phyloP scores from a whole-genome alignment of 2,888 invertebrate genomes.

The Hemistola chrysoprasaria region DNA sequence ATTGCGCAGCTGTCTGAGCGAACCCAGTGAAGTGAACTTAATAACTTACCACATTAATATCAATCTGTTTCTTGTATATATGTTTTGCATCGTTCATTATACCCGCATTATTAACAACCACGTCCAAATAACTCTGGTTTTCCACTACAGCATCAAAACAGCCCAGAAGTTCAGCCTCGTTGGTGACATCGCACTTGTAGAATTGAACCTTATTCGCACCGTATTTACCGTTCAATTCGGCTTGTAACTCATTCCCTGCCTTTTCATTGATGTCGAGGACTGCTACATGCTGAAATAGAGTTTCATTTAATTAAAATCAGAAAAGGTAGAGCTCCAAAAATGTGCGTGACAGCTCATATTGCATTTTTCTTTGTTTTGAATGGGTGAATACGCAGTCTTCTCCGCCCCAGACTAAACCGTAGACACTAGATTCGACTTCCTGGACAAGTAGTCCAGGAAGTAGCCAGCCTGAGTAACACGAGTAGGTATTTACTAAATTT shows the following conservation, averaged over 20 bases:
- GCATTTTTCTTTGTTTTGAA: too few species aligned
- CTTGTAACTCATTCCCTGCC: slow-evolving; percentile 38
- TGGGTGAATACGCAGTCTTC: too few species aligned
- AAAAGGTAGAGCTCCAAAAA: too few species aligned
- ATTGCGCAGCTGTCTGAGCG: neutral
- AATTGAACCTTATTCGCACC: slow-evolving; percentile 44
- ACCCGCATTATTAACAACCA: slow-evolving; percentile 50
- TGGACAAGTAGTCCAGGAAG: too few species aligned
- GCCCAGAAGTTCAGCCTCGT: slow-evolving; percentile 39
- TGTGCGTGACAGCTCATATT: too few species aligned
- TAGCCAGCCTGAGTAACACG: too few species aligned
- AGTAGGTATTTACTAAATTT: too few species aligned
- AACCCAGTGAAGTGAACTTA: too few species aligned
- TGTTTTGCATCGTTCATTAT: slow-evolving; percentile 47
- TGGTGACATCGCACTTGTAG: slow-evolving; percentile 51
- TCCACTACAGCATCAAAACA: slow-evolving; percentile 38
- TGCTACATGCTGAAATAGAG: slow-evolving; percentile 42
- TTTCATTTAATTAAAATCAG: too few species aligned
- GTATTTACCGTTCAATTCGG: slow-evolving; percentile 41
- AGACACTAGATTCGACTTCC: too few species aligned
- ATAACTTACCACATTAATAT: slow-evolving; percentile 51
- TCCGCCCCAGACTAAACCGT: too few species aligned
- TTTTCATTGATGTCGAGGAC: slow-evolving; percentile 45
- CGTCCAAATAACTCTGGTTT: slow-evolving; percentile 43
- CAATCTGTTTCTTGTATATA: slow-evolving; percentile 44